Evolutionary conservation across 2,113 vertebrate genomes (phyloP).

Genomic region (Eulemur macaco): DNA sequence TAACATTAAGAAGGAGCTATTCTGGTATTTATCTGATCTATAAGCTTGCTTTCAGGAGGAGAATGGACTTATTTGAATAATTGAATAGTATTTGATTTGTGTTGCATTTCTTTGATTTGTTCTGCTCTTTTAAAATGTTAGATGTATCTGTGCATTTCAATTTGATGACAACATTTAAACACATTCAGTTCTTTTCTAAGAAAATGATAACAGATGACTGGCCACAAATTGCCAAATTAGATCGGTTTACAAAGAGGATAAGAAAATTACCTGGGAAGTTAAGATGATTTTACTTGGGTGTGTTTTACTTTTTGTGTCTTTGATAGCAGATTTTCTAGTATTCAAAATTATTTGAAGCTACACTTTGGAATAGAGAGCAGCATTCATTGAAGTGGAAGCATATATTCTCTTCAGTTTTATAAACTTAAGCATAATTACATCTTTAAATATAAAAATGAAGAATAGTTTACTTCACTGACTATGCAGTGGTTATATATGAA

Average conservation of each 20-base stretch:
- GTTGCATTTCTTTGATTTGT: neutral
- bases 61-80: neutral
- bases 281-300: neutral
- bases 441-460: neutral
- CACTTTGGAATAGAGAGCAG: neutral
- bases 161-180: neutral
- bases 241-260: neutral
- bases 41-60: neutral
- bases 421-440: neutral
- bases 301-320: conserved; percentile 21
- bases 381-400: neutral
- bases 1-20: conserved; percentile 60
- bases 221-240: neutral
- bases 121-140: neutral
- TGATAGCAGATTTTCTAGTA: neutral
- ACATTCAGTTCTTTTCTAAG: neutral
- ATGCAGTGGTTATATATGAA: neutral
- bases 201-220: conserved; percentile 14
- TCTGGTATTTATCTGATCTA: conserved; percentile 26
- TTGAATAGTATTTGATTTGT: neutral
- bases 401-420: neutral
- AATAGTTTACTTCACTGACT: neutral
- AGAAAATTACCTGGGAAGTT: neutral
- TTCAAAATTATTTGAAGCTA: conserved; percentile 3
- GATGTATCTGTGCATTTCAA: neutral